A percentile compares a stretch with the other conserved stretches of the same genome.
phyloP scores from a whole-genome alignment of 1,140 invertebrate genomes.

The Archegozetes longisetosus region DNA sequence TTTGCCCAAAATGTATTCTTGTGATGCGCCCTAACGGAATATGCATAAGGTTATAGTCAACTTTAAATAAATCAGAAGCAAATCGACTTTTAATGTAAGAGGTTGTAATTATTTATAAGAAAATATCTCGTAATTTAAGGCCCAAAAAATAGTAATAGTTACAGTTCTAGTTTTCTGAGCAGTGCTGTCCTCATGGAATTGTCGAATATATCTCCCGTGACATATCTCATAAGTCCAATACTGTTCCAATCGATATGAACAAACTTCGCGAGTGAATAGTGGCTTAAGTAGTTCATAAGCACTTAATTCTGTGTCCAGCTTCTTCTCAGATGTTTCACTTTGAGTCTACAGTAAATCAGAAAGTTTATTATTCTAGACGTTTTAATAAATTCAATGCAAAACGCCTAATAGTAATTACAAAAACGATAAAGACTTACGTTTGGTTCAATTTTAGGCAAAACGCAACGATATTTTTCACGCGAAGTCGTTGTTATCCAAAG shows the following conservation, averaged over 20 bases:
- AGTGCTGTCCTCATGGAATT: slow-evolving; percentile 78
- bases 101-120: no score
- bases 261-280: slow-evolving; percentile 50
- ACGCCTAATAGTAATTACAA: neutral
- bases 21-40: slow-evolving; percentile 35
- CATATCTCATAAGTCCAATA: slow-evolving; percentile 98
- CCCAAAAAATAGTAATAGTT: neutral
- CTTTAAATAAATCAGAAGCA: no score
- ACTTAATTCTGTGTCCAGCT: slow-evolving; percentile 37
- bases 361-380: neutral
- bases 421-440: slow-evolving; percentile 30
- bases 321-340: no score
- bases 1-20: slow-evolving; percentile 63
- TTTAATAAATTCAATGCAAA: neutral
- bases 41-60: no score
- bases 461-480: slow-evolving; percentile 43
- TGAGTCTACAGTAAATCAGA: slow-evolving; percentile 21
- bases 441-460: slow-evolving; percentile 46
- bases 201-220: slow-evolving; percentile 71
- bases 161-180: slow-evolving; percentile 44
- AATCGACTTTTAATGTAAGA: no score
- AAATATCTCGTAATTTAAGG: no score
- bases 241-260: slow-evolving; percentile 72
- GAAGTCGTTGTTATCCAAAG: slow-evolving; percentile 33
- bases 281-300: slow-evolving; percentile 56